Conservation (phyloP, 2,888 invertebrate species). For the Perizoma affinitatum region DNA sequence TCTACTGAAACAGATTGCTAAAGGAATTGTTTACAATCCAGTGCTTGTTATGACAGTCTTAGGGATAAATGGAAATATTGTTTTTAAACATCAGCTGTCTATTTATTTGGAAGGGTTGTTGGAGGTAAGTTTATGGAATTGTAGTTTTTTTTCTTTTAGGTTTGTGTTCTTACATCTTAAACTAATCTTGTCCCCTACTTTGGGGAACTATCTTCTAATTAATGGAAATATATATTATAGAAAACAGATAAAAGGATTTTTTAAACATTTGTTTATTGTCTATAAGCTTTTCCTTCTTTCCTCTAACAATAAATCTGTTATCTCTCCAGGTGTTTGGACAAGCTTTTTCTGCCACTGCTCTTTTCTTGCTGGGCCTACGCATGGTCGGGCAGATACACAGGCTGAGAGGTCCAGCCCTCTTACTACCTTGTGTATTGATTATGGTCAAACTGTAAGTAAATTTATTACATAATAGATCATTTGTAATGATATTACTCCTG, state of each 20-base stretch:
- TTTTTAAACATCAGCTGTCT: constrained; percentile 91
- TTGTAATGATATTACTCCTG: neutral
- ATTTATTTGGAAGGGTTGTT: constrained; percentile 89
- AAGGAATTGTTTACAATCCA: constrained; percentile 93
- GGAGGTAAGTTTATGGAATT: constrained; percentile 79
- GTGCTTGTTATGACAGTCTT: constrained; percentile 96
- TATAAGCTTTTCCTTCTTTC: neutral
- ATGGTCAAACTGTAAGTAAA: constrained; percentile 92
- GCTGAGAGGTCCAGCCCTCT: constrained; percentile 89
- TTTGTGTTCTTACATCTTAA: too few species aligned
- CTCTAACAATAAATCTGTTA: neutral
- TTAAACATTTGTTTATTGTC: too few species aligned
- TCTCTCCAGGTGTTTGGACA: constrained; percentile 87
- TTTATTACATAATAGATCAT: constrained; percentile 3
- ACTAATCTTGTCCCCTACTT: too few species aligned
- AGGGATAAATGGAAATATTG: constrained; percentile 93
- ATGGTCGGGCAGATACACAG: constrained; percentile 96
- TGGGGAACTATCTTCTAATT: too few species aligned
- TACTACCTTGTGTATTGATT: constrained; percentile 94
- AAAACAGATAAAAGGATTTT: too few species aligned
- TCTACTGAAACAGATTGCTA: constrained; percentile 78
- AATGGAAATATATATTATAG: too few species aligned
- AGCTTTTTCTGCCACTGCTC: constrained; percentile 95
- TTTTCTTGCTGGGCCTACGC: constrained; percentile 94
- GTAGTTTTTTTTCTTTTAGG: too few species aligned